Evolutionary conservation across 2,113 vertebrate genomes (phyloP), one percentile per base, ranked within the genome.

Genomic region (Albula goreensis): DNA sequence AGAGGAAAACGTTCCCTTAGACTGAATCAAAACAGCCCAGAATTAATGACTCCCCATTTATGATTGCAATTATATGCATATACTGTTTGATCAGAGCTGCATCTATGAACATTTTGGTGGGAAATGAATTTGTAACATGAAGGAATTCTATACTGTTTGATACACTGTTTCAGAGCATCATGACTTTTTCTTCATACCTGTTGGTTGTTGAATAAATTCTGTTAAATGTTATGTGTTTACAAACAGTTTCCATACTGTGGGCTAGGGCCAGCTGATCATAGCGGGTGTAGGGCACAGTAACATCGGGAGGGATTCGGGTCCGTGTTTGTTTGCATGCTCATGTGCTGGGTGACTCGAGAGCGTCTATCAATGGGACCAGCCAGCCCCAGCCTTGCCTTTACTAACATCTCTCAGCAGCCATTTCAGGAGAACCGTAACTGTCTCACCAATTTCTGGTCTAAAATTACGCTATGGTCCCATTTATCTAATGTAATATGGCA

Each of bases 1-100:
- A 90, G 90, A 86, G 48, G 83, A 83, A 86, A 90, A 88, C 31
- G n/a, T 22, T 74, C 70, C n/a, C 31, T 74, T 74, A 74, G 70
- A 10, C 70, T 25, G 2, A 74, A 74, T 74, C n/a, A 74, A 74
- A 70, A 74, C 25, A 31, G 70, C 70, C n/a, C 7, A 31, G 70
- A 56, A 9, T 6, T 12, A 56, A 56, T 56, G 6, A 56, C 1
- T 56, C 53, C 53, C 53, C 53, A 56, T 56, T 56, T 56, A 9
- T 41, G 31, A 56, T 56, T 9, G 12, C 53, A 9, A 56, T 56
- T 56, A 12, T 56, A 56, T 56, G 7, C 53, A 56, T 56, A 56
- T 56, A 56, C 2, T 56, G 12, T 12, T 6, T 56, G 53, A 25
- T 74, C 70, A 74, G n/a, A 25, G 70, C 70, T 74, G 70, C 22